Evolutionary conservation across 2,113 vertebrate species (phyloP).

Genomic region (Columba janthina): DNA sequence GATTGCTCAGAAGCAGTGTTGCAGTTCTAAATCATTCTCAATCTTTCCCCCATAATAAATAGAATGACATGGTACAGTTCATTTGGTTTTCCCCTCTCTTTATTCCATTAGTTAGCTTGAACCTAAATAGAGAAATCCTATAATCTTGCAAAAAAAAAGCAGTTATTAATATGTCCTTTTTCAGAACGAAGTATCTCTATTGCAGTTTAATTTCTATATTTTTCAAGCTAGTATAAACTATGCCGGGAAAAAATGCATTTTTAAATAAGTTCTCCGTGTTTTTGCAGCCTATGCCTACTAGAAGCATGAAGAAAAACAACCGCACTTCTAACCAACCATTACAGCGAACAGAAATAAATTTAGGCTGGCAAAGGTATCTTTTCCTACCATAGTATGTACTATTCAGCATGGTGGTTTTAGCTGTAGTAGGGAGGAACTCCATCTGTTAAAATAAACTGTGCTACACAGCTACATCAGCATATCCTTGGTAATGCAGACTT

Average conservation of each 20-base stretch:
- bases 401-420: background rate
- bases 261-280: background rate
- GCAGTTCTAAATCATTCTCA: background rate
- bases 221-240: background rate
- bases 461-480: background rate
- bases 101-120: background rate
- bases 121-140: background rate
- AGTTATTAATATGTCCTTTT: background rate
- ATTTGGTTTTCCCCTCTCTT: background rate
- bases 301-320: background rate
- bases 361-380: background rate
- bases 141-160: background rate
- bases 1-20: background rate
- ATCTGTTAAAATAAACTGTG: background rate
- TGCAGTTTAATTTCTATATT: background rate
- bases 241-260: background rate
- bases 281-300: background rate
- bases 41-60: background rate
- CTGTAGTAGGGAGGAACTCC: background rate
- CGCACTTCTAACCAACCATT: background rate
- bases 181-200: background rate
- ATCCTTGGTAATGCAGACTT: background rate
- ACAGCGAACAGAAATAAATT: background rate
- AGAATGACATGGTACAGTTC: background rate
- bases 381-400: background rate